phyloP scores from a whole-genome alignment of 2,113 vertebrate genomes.

The Pelmatolapia mariae region DNA sequence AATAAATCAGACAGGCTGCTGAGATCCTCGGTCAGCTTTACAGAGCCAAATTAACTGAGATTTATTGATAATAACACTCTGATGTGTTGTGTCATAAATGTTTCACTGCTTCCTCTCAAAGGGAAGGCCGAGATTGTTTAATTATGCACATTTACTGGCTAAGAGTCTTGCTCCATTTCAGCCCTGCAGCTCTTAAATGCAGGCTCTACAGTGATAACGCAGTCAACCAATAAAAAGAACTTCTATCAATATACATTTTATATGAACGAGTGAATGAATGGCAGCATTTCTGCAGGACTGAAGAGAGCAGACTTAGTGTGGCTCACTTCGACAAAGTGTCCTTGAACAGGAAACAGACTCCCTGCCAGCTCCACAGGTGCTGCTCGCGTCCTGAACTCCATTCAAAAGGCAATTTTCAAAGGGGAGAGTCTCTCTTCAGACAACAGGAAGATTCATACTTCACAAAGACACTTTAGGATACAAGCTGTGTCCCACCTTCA shows the following conservation, averaged over 20 bases:
- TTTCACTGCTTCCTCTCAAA: neutral
- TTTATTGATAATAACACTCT: conserved; percentile 4
- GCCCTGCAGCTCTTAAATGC: neutral
- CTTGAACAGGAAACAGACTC: neutral
- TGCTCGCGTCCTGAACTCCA: neutral
- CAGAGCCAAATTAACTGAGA: neutral
- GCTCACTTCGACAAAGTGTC: neutral
- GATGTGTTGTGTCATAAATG: neutral
- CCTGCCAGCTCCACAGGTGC: neutral
- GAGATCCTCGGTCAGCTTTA: neutral
- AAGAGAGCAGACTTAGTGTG: neutral
- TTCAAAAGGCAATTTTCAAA: neutral
- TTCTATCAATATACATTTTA: neutral
- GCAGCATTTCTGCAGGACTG: neutral
- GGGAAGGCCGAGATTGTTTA: neutral
- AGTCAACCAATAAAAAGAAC: neutral
- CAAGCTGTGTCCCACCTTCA: neutral
- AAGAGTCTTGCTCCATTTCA: neutral
- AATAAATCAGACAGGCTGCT: neutral
- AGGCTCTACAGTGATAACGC: neutral
- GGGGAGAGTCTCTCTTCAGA: neutral
- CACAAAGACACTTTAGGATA: neutral
- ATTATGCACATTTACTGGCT: neutral
- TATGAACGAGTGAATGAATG: neutral
- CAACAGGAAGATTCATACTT: neutral